Conservation (phyloP, 2,797 vertebrate genomes). For the Ficedula albicollis region DNA sequence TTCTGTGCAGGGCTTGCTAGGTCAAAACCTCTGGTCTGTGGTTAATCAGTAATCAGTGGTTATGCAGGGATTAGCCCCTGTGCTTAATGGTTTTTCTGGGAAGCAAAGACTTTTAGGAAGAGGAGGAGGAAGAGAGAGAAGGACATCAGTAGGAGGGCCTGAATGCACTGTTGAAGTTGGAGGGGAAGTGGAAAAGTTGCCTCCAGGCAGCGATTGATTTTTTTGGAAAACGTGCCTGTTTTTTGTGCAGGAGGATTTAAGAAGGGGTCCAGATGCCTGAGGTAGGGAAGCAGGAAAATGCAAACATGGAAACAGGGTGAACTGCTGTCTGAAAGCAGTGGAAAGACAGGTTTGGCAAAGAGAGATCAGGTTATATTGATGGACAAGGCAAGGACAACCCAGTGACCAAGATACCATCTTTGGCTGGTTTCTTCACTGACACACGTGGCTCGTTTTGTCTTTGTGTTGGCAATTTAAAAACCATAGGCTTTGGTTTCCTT, state of each 20-base stretch:
- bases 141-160: not conserved
- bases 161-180: not conserved
- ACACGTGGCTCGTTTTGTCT: not conserved
- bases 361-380: not conserved
- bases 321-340: not conserved
- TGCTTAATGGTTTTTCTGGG: conserved; percentile 27
- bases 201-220: not conserved
- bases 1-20: conserved; percentile 12
- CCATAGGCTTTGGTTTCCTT: not conserved
- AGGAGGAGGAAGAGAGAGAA: not conserved
- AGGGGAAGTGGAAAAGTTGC: not conserved
- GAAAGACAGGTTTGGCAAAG: not conserved
- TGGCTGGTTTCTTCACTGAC: not conserved
- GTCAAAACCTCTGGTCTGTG: conserved; percentile 2
- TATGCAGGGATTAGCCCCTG: not conserved
- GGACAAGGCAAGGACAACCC: not conserved
- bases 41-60: conserved; percentile 21
- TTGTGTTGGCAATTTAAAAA: not conserved
- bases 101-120: not conserved
- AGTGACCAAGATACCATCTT: not conserved
- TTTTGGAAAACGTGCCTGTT: not conserved
- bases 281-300: not conserved
- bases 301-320: not conserved
- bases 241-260: not conserved
- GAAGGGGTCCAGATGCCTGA: not conserved